Conservation (phyloP, 2,113 vertebrate genomes). For the Ammodytes marinus region DNA sequence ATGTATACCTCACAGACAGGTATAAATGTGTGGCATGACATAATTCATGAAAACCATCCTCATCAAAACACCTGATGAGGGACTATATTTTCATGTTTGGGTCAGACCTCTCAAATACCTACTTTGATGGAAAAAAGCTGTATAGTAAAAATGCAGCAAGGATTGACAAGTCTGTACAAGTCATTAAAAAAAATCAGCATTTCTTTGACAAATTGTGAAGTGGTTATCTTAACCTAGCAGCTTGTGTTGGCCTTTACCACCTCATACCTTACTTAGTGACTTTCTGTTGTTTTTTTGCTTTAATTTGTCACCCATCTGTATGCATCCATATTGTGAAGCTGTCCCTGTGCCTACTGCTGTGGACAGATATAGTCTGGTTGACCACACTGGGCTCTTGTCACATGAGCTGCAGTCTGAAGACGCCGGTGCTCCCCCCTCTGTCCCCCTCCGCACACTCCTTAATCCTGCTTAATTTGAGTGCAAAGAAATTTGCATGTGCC, state of each 20-base stretch:
- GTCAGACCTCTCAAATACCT: neutral
- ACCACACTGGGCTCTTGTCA: constrained; percentile 88
- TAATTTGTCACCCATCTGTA: constrained; percentile 9
- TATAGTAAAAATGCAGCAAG: neutral
- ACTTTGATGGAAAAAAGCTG: neutral
- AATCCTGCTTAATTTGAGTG: constrained; percentile 96
- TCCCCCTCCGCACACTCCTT: constrained; percentile 69
- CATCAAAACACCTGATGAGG: neutral
- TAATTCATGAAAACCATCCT: neutral
- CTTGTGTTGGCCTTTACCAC: neutral
- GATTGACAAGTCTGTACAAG: neutral
- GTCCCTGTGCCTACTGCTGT: constrained; percentile 9
- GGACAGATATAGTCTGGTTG: constrained; percentile 62
- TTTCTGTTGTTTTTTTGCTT: neutral
- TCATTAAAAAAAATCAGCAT: neutral
- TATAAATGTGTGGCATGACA: neutral
- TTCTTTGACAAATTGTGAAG: neutral
- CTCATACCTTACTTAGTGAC: neutral
- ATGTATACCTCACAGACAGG: neutral
- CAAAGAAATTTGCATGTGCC: constrained; percentile 95
- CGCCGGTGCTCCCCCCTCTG: constrained; percentile 55
- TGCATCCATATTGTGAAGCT: constrained; percentile 9
- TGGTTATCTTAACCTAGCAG: neutral
- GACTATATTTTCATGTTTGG: neutral
- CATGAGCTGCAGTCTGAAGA: constrained; percentile 87